phyloP scores from a whole-genome alignment of 2,113 vertebrate species.

The Sminthopsis crassicaudata region DNA sequence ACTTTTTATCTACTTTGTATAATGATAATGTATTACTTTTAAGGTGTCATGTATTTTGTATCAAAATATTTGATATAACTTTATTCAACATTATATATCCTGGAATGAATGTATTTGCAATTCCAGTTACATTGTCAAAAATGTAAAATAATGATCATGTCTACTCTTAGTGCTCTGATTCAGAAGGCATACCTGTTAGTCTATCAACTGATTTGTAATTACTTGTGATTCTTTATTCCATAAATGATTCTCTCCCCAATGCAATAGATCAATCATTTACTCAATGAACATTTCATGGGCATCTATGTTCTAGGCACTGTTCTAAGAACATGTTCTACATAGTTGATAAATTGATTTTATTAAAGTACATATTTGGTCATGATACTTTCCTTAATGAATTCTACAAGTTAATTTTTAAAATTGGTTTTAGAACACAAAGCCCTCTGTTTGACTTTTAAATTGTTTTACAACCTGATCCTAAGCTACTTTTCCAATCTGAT shows the following conservation, averaged over 20 bases:
- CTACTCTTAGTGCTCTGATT: not conserved
- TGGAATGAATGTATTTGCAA: not conserved
- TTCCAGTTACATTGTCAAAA: not conserved
- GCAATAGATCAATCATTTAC: not conserved
- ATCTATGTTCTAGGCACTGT: not conserved
- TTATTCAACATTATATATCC: not conserved
- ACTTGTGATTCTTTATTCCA: not conserved
- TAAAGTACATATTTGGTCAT: not conserved
- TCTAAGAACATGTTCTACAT: not conserved
- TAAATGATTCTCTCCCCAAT: not conserved
- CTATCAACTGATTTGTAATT: not conserved
- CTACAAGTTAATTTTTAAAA: not conserved
- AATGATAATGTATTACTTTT: not conserved
- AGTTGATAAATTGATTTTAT: not conserved
- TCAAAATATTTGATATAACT: not conserved
- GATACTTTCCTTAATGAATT: not conserved
- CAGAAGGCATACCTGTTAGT: not conserved
- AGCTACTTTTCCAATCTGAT: not conserved
- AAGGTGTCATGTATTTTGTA: not conserved
- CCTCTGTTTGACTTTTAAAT: not conserved
- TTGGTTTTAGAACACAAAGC: not conserved
- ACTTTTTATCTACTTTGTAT: not conserved
- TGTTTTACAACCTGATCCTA: not conserved
- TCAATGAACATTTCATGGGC: not conserved
- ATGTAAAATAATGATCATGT: not conserved